Conservation (phyloP, 1,140 invertebrate species). For the Zaprionus taronus region DNA sequence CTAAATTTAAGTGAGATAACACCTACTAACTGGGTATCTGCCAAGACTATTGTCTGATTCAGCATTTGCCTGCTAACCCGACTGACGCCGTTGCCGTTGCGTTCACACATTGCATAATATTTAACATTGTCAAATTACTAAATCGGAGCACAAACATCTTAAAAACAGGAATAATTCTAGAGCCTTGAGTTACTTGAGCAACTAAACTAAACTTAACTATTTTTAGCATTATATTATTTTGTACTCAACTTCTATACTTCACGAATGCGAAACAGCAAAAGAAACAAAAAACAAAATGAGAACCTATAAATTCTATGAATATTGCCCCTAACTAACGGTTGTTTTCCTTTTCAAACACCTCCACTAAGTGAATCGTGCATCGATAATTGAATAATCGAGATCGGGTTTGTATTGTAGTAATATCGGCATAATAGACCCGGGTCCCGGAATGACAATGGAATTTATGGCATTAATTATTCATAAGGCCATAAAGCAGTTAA, state of each 20-base stretch:
- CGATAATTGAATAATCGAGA: constrained; percentile 16
- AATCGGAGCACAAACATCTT: constrained; percentile 8
- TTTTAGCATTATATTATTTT: constrained; percentile 63
- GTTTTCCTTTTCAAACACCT: constrained; percentile 15
- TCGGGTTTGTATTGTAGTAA: constrained; percentile 10
- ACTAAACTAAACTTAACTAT: constrained; percentile 33
- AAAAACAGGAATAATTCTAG: constrained; percentile 10
- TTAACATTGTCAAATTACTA: constrained; percentile 34
- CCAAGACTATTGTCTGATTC: constrained; percentile 40
- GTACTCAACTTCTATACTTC: constrained; percentile 54
- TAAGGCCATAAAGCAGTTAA: constrained; percentile 44
- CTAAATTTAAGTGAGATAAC: constrained; percentile 16
- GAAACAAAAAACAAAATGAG: constrained; percentile 37
- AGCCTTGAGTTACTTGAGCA: constrained; percentile 6
- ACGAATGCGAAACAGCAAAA: constrained; percentile 28
- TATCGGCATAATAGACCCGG: constrained; percentile 11
- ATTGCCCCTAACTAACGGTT: constrained; percentile 53
- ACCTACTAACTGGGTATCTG: constrained; percentile 18
- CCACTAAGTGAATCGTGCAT: constrained; percentile 7
- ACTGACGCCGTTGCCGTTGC: constrained; percentile 28
- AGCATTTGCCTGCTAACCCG: constrained; percentile 37
- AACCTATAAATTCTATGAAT: constrained; percentile 63
- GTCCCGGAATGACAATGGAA: constrained; percentile 30
- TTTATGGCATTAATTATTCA: constrained; percentile 57
- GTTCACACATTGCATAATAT: constrained; percentile 13